phyloP scores from a whole-genome alignment of 2,113 vertebrate species.

The Apistogramma diplotaenia region DNA sequence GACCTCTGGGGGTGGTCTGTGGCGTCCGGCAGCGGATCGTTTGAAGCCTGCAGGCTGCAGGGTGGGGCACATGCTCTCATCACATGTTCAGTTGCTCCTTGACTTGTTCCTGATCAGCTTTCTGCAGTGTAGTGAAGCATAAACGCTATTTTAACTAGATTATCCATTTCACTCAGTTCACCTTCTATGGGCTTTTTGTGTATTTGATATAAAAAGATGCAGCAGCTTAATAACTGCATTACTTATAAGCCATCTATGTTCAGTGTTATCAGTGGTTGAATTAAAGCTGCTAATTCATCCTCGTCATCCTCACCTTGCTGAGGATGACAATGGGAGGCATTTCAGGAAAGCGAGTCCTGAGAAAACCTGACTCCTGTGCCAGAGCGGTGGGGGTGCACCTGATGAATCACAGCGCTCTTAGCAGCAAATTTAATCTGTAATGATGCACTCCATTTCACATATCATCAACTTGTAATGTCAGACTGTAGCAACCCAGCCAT shows the following conservation, averaged over 20 bases:
- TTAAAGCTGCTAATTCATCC: neutral
- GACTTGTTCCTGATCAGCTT: neutral
- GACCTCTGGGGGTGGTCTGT: neutral
- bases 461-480: conserved; percentile 21
- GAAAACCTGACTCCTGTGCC: neutral
- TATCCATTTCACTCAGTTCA: neutral
- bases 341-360: conserved; percentile 1
- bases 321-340: neutral
- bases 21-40: neutral
- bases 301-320: neutral
- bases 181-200: too few relatives aligned
- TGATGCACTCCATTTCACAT: conserved; percentile 23
- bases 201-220: neutral
- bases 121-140: neutral
- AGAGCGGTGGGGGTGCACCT: neutral
- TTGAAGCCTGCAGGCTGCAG: neutral
- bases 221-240: neutral
- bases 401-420: conserved; percentile 21
- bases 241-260: neutral
- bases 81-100: neutral
- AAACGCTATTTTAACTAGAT: neutral
- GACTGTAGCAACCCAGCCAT: conserved; percentile 11
- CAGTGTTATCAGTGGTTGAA: neutral
- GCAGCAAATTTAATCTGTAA: conserved; percentile 25
- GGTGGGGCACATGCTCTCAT: neutral